phyloP scores from a whole-genome alignment of 2,888 invertebrate genomes.

The Cephus sareptanus region DNA sequence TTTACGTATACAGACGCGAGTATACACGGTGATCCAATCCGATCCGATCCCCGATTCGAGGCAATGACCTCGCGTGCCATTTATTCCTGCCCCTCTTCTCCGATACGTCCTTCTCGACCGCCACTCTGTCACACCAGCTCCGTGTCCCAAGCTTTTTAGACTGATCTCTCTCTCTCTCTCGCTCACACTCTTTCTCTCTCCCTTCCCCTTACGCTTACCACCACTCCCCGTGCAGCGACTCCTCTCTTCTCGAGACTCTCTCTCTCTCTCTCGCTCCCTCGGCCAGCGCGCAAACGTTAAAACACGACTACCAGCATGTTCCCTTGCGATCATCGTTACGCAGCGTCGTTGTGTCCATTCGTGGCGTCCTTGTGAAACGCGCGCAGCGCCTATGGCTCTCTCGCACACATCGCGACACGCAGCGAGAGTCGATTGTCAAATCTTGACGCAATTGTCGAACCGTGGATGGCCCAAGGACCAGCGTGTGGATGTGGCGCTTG shows the following conservation, averaged over 20 bases:
- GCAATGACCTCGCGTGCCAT: conserved; percentile 65
- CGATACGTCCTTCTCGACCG: conserved; percentile 17
- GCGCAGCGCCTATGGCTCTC: neutral
- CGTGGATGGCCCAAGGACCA: neutral
- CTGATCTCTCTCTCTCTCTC: conserved; percentile 7
- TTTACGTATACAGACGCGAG: neutral
- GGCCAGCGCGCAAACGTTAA: neutral
- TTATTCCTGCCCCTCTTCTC: conserved; percentile 47
- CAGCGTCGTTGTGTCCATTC: neutral
- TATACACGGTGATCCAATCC: conserved; percentile 41
- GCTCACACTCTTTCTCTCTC: conserved; percentile 14
- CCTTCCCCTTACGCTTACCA: conserved; percentile 12
- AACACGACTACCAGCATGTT: neutral
- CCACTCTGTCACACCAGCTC: conserved; percentile 7
- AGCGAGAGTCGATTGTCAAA: neutral
- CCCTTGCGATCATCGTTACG: neutral
- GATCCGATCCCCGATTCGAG: conserved; percentile 56
- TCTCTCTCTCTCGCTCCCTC: neutral
- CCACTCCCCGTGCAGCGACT: neutral
- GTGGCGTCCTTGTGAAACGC: neutral
- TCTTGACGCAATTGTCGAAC: conserved; percentile 1
- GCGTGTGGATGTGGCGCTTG: neutral
- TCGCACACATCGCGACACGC: neutral
- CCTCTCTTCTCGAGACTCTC: neutral
- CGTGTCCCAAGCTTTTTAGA: conserved; percentile 9